phyloP scores from a whole-genome alignment of 2,888 invertebrate species.

The Tipula helvola region DNA sequence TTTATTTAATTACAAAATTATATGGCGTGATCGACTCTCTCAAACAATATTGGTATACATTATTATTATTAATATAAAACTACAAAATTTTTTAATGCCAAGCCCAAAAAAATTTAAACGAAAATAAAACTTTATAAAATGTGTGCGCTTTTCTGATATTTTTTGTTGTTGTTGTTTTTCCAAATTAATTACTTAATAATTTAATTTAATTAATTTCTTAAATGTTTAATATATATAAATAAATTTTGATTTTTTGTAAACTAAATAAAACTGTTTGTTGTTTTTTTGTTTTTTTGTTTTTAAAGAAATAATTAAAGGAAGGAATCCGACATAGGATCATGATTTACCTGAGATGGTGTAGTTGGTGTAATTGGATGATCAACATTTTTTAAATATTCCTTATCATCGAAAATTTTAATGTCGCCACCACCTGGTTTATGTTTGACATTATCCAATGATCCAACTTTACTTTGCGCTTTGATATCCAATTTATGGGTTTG shows the following conservation, averaged over 20 bases:
- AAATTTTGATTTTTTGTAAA: neutral
- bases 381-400: slow-evolving; percentile 76
- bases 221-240: neutral
- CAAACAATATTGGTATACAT: neutral
- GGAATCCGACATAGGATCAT: neutral
- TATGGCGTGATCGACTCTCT: neutral
- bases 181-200: neutral
- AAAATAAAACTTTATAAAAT: neutral
- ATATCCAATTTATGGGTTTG: slow-evolving; percentile 83
- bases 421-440: slow-evolving; percentile 89
- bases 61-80: neutral
- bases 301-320: neutral
- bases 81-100: neutral
- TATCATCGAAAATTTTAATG: slow-evolving; percentile 87
- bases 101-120: neutral
- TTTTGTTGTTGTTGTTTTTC: neutral
- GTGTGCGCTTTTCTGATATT: neutral
- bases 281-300: neutral
- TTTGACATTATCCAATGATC: slow-evolving; percentile 75
- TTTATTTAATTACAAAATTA: neutral
- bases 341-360: slow-evolving; percentile 43
- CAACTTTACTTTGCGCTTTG: slow-evolving; percentile 85
- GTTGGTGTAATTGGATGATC: slow-evolving; percentile 42
- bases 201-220: neutral
- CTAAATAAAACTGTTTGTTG: neutral